Base-by-base conservation (phyloP, 53 echinoderm and acorn worm genomes). In the Actinopyga echinites region DNA sequence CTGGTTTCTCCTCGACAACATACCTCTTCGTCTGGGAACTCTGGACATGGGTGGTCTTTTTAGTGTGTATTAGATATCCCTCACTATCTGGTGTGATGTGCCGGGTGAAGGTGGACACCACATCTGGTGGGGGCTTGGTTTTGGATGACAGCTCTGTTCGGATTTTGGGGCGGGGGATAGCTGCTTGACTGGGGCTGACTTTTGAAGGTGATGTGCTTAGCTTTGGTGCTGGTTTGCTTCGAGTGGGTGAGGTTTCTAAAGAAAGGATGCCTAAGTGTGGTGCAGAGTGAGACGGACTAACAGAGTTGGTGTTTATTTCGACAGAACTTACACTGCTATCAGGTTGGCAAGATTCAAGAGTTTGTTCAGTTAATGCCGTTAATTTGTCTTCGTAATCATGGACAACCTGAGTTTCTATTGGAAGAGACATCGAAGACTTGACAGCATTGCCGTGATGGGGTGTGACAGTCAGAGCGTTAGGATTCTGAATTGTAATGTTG, bases 141-240 rank as follows among this genome's bases (percentile, higher is more conserved):
- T 95, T 95, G 37, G 90, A 88, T 12, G 85, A 80, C 36, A 92
- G 88, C 87, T 95, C 90, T 10, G 95, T 95, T 77, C 88, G 86
- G 79, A 95, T 95, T 61, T 92, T 92, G 49, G 86, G 85, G 0
- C 95, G 83, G 12, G 89, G 86, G 5, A 86, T 69, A 6, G 61
- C 86, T 31, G 74, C 49, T 5, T 81, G 81, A 24, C 57, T 87
- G 26, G 84, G 84, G 54, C 86, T 64, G 73, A 30, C 71, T 74
- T 71, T 86, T 8, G 59, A 83, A 75, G 45, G 83, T 81, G 81
- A 79, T 57, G 28, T 83, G 64, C 64, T 59, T 53, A 37, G 66
- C 79, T 32, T 68, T 80, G 65, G 89, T 84, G 89, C 32, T 40
- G 74, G 64, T 68, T 30, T 79, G 69, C 56, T 80, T 44, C 79